Evolutionary conservation across 2,113 vertebrate species (phyloP).

Genomic region (Dendrocopos noguchii): DNA sequence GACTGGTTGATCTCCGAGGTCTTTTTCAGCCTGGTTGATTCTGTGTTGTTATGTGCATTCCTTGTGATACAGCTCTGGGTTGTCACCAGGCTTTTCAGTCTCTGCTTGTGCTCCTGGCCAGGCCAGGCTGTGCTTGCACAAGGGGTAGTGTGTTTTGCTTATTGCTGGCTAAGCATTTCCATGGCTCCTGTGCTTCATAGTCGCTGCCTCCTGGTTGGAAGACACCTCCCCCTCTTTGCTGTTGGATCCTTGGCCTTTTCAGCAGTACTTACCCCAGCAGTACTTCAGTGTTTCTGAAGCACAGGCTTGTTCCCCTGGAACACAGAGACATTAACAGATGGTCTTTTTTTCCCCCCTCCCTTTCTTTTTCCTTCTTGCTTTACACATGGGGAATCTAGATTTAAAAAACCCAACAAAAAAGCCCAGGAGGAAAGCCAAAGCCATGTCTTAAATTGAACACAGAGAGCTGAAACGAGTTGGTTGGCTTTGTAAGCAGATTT

Average conservation of each 20-base stretch:
- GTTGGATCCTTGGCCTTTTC: not conserved
- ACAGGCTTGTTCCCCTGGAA: not conserved
- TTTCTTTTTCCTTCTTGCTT: not conserved
- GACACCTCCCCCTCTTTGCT: not conserved
- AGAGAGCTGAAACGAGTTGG: not conserved
- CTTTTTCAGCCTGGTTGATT: too few relatives aligned
- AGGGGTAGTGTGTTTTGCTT: not conserved
- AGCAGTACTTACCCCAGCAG: not conserved
- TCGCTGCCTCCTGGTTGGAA: not conserved
- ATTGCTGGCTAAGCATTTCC: not conserved
- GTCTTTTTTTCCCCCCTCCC: too few relatives aligned
- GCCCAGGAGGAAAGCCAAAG: not conserved
- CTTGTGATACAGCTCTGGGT: not conserved
- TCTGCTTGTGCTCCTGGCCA: fast-evolving
- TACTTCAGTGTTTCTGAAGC: not conserved
- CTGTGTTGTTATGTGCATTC: fast-evolving
- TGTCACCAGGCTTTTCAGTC: not conserved
- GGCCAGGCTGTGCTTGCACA: fast-evolving
- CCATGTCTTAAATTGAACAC: not conserved
- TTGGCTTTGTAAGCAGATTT: not conserved
- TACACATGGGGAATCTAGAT: not conserved
- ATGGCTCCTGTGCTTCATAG: not conserved
- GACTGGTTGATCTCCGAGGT: too few relatives aligned
- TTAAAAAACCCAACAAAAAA: not conserved
- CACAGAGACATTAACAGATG: not conserved